Percentiles rank a stretch among this genome's conserved stretches.
phyloP scores from a whole-genome alignment of 2,888 invertebrate species.

The Ormia ochracea region DNA sequence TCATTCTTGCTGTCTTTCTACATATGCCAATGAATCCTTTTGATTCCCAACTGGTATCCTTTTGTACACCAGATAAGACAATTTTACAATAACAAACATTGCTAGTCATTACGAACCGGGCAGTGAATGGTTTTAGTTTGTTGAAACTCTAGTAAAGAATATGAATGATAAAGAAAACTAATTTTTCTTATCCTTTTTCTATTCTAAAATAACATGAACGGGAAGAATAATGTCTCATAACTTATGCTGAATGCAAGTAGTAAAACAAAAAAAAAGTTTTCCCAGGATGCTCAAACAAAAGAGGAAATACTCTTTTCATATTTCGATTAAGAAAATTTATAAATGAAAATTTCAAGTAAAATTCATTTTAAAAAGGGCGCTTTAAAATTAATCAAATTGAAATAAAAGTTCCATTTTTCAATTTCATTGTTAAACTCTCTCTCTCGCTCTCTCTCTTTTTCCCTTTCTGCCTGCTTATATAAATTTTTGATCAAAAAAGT shows the following conservation, averaged over 20 bases:
- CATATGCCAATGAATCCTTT: not conserved
- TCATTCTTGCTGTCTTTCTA: not conserved
- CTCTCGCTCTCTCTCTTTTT: too few relatives aligned
- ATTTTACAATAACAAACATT: slow-evolving; percentile 1
- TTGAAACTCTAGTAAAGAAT: slow-evolving; percentile 46
- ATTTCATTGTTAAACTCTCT: too few relatives aligned
- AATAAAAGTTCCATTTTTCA: too few relatives aligned
- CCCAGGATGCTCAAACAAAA: too few relatives aligned
- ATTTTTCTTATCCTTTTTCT: not conserved
- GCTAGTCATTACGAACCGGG: slow-evolving; percentile 51
- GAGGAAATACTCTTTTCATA: too few relatives aligned
- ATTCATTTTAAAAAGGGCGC: too few relatives aligned
- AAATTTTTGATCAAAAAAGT: too few relatives aligned
- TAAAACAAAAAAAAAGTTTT: too few relatives aligned
- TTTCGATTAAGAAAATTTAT: too few relatives aligned
- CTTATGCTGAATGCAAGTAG: not conserved
- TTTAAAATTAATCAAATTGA: too few relatives aligned
- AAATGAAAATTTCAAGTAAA: too few relatives aligned
- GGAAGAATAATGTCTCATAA: slow-evolving; percentile 48
- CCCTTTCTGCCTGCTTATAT: too few relatives aligned
- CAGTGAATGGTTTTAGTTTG: slow-evolving; percentile 60
- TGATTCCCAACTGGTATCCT: not conserved
- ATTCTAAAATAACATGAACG: slow-evolving; percentile 43
- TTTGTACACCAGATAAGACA: not conserved
- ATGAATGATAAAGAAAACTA: slow-evolving; percentile 59